These are phyloP conservation scores for Nannobrachium achirus DNA, from an alignment of 2,113 vertebrate genomes.

Conservation along the genomic window DNA sequence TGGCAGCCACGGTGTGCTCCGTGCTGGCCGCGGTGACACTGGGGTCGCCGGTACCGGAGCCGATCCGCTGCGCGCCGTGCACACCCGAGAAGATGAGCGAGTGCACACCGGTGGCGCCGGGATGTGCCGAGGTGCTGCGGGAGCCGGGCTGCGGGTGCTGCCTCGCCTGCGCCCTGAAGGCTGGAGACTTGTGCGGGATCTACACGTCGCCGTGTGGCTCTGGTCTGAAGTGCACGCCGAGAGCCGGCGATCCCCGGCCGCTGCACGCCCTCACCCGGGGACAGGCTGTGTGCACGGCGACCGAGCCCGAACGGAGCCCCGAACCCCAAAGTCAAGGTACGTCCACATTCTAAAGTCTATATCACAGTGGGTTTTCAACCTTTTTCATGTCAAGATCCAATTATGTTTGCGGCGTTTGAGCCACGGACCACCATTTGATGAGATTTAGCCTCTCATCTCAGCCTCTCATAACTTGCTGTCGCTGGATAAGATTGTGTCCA, in stretches of 20 bases:
- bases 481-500: too few relatives aligned
- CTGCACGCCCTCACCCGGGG: conserved; percentile 87
- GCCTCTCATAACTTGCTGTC: too few relatives aligned
- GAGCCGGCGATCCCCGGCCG: conserved; percentile 81
- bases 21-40: conserved; percentile 60
- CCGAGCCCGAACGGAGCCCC: conserved; percentile 61
- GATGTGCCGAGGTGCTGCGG: conserved; percentile 82
- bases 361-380: background rate
- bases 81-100: conserved; percentile 80
- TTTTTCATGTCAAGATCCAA: too few relatives aligned
- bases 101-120: conserved; percentile 84
- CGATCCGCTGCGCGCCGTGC: conserved; percentile 88
- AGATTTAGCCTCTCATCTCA: too few relatives aligned
- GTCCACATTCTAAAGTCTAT: background rate
- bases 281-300: conserved; percentile 82
- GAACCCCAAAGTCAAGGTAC: conserved; percentile 72
- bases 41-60: conserved; percentile 66
- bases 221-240: conserved; percentile 86
- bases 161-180: conserved; percentile 84
- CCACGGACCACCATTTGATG: too few relatives aligned
- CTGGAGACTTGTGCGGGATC: conserved; percentile 86
- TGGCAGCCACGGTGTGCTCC: conserved; percentile 68
- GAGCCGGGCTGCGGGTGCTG: conserved; percentile 93
- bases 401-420: too few relatives aligned
- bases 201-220: conserved; percentile 90